Base-by-base conservation (phyloP, 2,888 invertebrate species). In the Nomada ferruginata region DNA sequence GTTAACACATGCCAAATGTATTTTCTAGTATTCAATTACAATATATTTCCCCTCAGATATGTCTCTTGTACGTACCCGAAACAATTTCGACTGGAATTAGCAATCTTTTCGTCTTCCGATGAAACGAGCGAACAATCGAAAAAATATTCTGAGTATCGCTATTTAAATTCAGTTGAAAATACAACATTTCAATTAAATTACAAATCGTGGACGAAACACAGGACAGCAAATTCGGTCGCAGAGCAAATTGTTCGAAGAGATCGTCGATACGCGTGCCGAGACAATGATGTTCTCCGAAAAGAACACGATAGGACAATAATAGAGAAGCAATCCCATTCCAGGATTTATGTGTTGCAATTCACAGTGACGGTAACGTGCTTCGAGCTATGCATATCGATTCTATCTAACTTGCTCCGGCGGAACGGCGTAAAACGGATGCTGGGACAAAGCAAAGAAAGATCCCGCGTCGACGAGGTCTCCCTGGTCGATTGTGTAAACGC, bases 331-430 rank as follows among this genome's bases (percentile, higher is more conserved):
- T 75, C 50, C 20, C 23, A 26, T 52, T 36, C 36, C 18, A 50
- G 23, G 53, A 78, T 55, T 53, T 61, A 74, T 61, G 44, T 20
- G 29, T 26, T 23, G 20, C 13, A 2, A 42, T 57, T 66, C 47
- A 42, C 42, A 50, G 15, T 47, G 59, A 60, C 72, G 73, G 36
- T 3, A 76, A 42, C 42, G 55, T 65, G 29, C n/a, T 64, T 42
- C 57, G 47, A 42, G 44, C 26, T 70, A 65, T 65, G 59, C 57
- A 60, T 76, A 79, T 79, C 69, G 70, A 79, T 70, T 70, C 53
- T n/a, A 59, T 76, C 64, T 23, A 59, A 44, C 44, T 18, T 36
- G 53, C 63, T 57, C 73, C 23, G 18, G 9, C 20, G 26, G 36
- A n/a, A 36, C 36, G 18, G 18, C 20, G 50, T 7, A 2, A 20